These are phyloP conservation scores for Melinaea marsaeus DNA, from an alignment of 2,888 invertebrate genomes.

Conservation along the genomic window DNA sequence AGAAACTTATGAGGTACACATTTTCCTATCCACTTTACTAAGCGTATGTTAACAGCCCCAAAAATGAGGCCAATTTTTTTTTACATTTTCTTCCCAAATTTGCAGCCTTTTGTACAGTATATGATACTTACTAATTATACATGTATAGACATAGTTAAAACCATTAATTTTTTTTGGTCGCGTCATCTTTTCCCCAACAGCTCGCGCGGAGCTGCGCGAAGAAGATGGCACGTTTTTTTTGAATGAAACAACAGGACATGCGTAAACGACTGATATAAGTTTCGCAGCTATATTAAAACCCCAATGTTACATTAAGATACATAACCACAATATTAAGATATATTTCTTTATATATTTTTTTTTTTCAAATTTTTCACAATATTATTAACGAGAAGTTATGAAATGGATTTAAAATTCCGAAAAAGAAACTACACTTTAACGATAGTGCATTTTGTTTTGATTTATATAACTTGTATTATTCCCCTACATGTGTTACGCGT, in stretches of 20 bases:
- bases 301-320: constrained; percentile 56
- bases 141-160: constrained; percentile 75
- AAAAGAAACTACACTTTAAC: constrained; percentile 56
- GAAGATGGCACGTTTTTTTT: constrained; percentile 52
- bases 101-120: constrained; percentile 75
- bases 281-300: constrained; percentile 59
- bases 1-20: constrained; percentile 69
- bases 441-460: constrained; percentile 6
- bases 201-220: constrained; percentile 39
- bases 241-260: constrained; percentile 59
- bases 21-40: constrained; percentile 71
- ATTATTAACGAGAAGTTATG: constrained; percentile 32
- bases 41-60: constrained; percentile 73
- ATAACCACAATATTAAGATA: constrained; percentile 50
- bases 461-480: constrained; percentile 8
- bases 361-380: constrained; percentile 37
- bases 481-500: constrained; percentile 17
- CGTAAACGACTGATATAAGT: constrained; percentile 55
- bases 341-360: constrained; percentile 47
- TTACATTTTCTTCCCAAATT: constrained; percentile 68
- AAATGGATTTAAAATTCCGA: constrained; percentile 39
- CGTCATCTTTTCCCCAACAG: constrained; percentile 44
- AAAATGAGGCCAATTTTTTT: constrained; percentile 67
- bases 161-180: constrained; percentile 61
- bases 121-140: constrained; percentile 73